These are phyloP conservation scores for Pelmatolapia mariae DNA, from an alignment of 2,113 vertebrate genomes.

Conservation along the genomic window DNA sequence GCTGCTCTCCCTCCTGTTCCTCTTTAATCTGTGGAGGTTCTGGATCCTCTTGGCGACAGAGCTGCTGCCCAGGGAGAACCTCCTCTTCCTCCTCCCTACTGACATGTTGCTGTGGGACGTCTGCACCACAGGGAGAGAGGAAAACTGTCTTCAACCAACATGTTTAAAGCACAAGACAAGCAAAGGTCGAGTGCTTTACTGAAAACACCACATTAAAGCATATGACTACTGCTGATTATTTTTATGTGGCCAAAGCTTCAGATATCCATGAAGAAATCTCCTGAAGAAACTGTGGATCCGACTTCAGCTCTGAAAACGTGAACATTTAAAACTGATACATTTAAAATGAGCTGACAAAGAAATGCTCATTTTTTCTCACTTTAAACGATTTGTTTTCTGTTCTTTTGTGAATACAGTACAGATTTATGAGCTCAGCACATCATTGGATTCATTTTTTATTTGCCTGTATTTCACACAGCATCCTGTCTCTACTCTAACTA, in stretches of 20 bases:
- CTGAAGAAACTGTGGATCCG: rapidly evolving
- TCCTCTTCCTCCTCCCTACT: background rate
- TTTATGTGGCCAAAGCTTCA: background rate
- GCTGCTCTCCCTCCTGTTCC: background rate
- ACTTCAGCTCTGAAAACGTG: rapidly evolving
- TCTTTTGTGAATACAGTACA: background rate
- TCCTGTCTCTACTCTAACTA: rapidly evolving
- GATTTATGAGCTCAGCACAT: rapidly evolving
- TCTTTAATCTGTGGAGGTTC: background rate
- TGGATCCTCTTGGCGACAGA: background rate
- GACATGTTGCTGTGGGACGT: background rate
- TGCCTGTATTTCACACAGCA: background rate
- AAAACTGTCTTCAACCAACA: background rate
- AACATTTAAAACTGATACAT: background rate
- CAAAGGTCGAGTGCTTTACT: background rate
- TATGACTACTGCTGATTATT: rapidly evolving
- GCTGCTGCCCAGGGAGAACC: background rate
- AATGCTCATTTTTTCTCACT: rapidly evolving
- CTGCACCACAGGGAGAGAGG: background rate
- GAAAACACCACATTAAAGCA: background rate
- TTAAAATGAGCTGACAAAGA: background rate
- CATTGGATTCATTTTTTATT: background rate
- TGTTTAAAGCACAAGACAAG: rapidly evolving
- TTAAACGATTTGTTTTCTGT: background rate
- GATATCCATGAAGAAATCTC: background rate